Base-by-base conservation (phyloP, 2,797 vertebrate genomes). In the Nannoperca australis region DNA sequence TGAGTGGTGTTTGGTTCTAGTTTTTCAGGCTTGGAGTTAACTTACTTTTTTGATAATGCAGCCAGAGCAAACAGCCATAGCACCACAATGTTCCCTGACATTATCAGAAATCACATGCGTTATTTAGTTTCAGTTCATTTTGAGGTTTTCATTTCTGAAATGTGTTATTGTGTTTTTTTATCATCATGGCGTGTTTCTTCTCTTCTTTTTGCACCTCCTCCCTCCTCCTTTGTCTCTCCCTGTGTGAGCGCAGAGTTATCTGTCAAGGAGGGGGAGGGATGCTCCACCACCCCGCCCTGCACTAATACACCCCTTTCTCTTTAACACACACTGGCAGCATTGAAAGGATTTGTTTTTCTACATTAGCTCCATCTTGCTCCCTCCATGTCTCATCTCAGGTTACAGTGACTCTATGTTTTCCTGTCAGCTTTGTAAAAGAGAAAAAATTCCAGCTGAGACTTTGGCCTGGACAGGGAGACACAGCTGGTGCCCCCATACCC, bases 321-420 rank as follows among this genome's bases (percentile, higher is more conserved):
- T 81, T 73, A 82, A 85, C 80, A 59, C 60, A 83, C 85, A 74
- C 76, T 73, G 82, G 80, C 84, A 85, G 84, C 82, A 76, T 45
- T 79, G 72, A 81, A 80, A 77, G 76, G 78, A 86, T 86, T 91
- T 90, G 88, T 89, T 88, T 86, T 85, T 73, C 83, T 77, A 42
- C 22, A 24, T 45, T 66, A 60, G 34, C 71, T 70, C 81, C 45
- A 27, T 73, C 76, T 49, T 22, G 2, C 83, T 75, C 81, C 55
- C 74, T 76, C 72, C 50, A 40, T 65, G 70, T 55, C 75, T 53
- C 32, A 67, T 84, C 84, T 91, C 87, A 70, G 64, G 87, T 92
- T 91, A 83, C 91, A 71, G 59, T 40, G 59, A 77, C 79, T 86
- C 75, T 62, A 22, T 86, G 81, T 86, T 90, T 85, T 71, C 76